Evolutionary conservation across 2,113 vertebrate species (phyloP), one percentile per base, ranked within the genome.

Genomic region (Nannospalax galili): DNA sequence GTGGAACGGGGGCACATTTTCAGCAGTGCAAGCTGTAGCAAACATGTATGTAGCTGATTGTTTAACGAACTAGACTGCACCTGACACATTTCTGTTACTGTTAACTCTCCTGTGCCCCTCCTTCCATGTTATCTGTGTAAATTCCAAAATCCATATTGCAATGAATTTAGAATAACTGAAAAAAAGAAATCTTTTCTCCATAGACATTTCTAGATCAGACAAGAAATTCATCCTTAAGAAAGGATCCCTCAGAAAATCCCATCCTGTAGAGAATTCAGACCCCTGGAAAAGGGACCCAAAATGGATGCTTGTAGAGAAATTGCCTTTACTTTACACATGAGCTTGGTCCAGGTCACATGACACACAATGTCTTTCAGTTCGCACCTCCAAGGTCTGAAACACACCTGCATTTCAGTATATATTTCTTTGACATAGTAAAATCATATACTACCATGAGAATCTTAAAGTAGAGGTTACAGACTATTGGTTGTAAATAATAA

Each of bases 401-500:
- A 69, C 2, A 88, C 72, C 64, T 85, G 28, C 42, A 52, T 52
- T 52, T 52, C 28, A 92, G 67, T 35, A 58, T 75, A 7, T 67
- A 73, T 88, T 82, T 93, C 48, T 35, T 67, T 26, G 72, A n/a
- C 77, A 35, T 19, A 67, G 35, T 84, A 94, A 84, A 81, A 92
- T 73, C 67, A 22, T 56, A 42, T 32, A 60, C 15, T 77, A 80
- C 24, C 22, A 58, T 7, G 30, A 77, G 32, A 19, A 72, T 85
- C 67, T 95, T 80, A 73, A 95, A 80, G 75, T 48, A 24, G 42
- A 92, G 90, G 45, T 79, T 81, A 90, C 14, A 86, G 56, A 77
- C 32, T 67, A 1, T 89, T 64, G 37, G 37, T 45, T n/a, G 48
- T 72, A 89, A 90, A 86, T 92, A 91, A 85, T 84, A 79, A 52